Evolutionary conservation across 2,113 vertebrate genomes (phyloP).

Genomic region (Oophaga pumilio): DNA sequence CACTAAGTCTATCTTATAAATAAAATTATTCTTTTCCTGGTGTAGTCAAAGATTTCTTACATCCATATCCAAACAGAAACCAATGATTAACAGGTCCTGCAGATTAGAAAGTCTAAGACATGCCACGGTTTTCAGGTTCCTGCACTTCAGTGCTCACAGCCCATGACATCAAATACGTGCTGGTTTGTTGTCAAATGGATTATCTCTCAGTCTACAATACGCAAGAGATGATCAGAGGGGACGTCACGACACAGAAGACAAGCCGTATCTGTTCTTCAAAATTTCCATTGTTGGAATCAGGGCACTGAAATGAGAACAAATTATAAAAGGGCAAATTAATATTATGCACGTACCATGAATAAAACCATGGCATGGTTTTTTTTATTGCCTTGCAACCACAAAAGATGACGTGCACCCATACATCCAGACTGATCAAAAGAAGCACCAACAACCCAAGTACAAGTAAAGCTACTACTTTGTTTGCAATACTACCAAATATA

Average conservation of each 20-base stretch:
- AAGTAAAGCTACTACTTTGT: no score
- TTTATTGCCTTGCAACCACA: not conserved
- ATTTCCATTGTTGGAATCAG: slow-evolving; percentile 77
- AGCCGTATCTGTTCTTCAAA: slow-evolving; percentile 80
- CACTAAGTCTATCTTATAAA: not conserved
- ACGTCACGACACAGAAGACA: slow-evolving; percentile 64
- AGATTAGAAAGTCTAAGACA: not conserved
- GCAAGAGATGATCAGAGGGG: not conserved
- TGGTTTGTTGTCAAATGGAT: not conserved
- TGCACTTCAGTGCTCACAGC: not conserved
- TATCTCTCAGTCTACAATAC: not conserved
- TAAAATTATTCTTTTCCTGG: not conserved
- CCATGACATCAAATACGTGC: not conserved
- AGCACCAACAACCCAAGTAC: no score
- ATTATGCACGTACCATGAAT: not conserved
- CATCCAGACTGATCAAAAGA: no score
- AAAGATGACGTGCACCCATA: not conserved
- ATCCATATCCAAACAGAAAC: not conserved
- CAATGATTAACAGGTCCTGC: slow-evolving; percentile 5
- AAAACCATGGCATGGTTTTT: not conserved
- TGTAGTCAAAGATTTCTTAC: not conserved
- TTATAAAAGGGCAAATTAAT: not conserved
- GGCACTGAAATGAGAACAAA: slow-evolving; percentile 72
- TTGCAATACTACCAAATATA: no score
- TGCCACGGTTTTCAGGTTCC: not conserved